Percentiles rank a stretch among this genome's conserved stretches.
Evolutionary conservation across 2,797 vertebrate species (phyloP).

Genomic region (Naso thynnoides): DNA sequence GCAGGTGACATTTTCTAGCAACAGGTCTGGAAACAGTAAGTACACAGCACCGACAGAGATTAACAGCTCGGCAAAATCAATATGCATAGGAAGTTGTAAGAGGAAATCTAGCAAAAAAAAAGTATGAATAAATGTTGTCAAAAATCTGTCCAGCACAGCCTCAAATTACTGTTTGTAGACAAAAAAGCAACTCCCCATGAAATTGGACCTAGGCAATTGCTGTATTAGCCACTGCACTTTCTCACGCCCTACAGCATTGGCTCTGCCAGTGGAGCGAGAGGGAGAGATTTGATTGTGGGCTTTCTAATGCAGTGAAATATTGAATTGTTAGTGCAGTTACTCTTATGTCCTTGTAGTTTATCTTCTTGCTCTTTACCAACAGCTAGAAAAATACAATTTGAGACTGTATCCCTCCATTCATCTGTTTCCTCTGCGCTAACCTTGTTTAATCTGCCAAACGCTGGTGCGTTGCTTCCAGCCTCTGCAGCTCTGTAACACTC

Average conservation of each 20-base stretch:
- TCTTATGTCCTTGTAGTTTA: slow-evolving; percentile 29
- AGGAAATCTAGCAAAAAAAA: slow-evolving; percentile 34
- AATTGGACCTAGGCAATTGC: slow-evolving; percentile 47
- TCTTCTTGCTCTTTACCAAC: slow-evolving; percentile 35
- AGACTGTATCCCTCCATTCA: slow-evolving; percentile 35
- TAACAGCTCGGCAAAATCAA: slow-evolving; percentile 45
- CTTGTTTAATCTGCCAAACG: slow-evolving; percentile 52
- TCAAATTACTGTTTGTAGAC: slow-evolving; percentile 26
- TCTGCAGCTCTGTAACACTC: slow-evolving; percentile 39
- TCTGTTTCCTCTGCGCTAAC: slow-evolving; percentile 33
- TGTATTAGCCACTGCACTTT: slow-evolving; percentile 35
- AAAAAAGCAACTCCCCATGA: slow-evolving; percentile 52
- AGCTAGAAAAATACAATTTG: slow-evolving; percentile 18
- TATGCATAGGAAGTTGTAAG: slow-evolving; percentile 38
- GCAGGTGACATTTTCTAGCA: slow-evolving; percentile 60
- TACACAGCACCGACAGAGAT: slow-evolving; percentile 17
- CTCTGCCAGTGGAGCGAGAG: slow-evolving; percentile 28
- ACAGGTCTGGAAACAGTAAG: slow-evolving; percentile 10
- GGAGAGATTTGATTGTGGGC: slow-evolving; percentile 45
- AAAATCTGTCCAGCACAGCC: slow-evolving; percentile 3
- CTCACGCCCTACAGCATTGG: slow-evolving; percentile 31
- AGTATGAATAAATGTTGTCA: slow-evolving; percentile 46
- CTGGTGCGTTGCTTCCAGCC: slow-evolving; percentile 42
- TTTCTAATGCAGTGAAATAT: slow-evolving; percentile 42
- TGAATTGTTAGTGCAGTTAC: slow-evolving; percentile 21